Evolutionary conservation across 2,113 vertebrate species (phyloP).

Genomic region (Corvus moneduloides): DNA sequence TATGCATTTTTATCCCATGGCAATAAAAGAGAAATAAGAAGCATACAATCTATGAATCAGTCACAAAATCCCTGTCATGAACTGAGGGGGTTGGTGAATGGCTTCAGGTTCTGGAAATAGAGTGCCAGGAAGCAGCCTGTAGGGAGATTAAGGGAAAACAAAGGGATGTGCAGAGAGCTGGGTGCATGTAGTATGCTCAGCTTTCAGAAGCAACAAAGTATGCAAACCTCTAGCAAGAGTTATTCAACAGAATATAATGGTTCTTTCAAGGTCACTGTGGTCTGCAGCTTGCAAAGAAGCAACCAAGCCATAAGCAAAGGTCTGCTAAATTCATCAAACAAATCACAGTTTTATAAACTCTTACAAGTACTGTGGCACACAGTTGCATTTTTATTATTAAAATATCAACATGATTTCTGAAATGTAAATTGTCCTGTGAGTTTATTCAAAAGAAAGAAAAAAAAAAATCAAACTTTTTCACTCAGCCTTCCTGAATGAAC

Average conservation of each 20-base stretch:
- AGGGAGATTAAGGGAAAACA: not conserved
- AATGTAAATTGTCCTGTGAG: not conserved
- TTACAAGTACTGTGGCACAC: not conserved
- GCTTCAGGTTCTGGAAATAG: not conserved
- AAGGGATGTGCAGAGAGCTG: not conserved
- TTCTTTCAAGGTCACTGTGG: not conserved
- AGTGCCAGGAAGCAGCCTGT: not conserved
- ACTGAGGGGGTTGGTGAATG: not conserved
- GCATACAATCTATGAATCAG: not conserved
- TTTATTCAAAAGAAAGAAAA: not conserved
- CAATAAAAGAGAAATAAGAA: not conserved
- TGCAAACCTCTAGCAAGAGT: not conserved
- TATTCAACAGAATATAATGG: conserved; percentile 30
- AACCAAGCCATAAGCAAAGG: not conserved
- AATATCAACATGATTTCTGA: not conserved
- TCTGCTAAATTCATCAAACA: not conserved
- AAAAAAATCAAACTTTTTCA: not conserved
- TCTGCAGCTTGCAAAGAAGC: not conserved
- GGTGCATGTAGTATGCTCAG: not conserved
- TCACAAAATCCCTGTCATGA: not conserved
- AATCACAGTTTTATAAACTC: not conserved
- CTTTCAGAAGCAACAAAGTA: conserved; percentile 29
- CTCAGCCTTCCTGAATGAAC: not conserved
- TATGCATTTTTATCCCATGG: not conserved
- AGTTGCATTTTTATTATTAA: not conserved